phyloP scores from a whole-genome alignment of 2,888 invertebrate genomes.

The Harpalus rufipes region DNA sequence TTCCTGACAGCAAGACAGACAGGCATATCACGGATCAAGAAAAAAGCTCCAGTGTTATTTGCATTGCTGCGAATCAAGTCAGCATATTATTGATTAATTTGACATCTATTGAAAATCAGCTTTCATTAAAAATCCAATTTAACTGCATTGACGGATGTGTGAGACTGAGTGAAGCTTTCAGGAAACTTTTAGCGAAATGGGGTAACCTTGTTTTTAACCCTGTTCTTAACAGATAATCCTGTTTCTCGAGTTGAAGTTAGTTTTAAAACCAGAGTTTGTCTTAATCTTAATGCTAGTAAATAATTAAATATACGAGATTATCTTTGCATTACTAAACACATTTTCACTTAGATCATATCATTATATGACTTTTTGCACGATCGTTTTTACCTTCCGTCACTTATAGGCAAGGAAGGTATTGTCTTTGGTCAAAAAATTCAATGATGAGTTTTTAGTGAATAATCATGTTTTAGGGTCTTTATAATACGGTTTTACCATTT shows the following conservation, averaged over 20 bases:
- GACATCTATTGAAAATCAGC: slow-evolving; percentile 33
- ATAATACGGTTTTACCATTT: too few species aligned
- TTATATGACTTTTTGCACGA: neutral
- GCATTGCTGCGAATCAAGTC: slow-evolving; percentile 10
- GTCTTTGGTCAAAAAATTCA: too few species aligned
- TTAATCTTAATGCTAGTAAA: slow-evolving; percentile 5
- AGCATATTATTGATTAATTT: slow-evolving; percentile 38
- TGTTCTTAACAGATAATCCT: slow-evolving; percentile 42
- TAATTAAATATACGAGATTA: slow-evolving; percentile 4
- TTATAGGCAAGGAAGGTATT: too few species aligned
- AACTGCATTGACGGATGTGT: slow-evolving; percentile 17
- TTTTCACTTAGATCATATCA: neutral
- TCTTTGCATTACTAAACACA: neutral
- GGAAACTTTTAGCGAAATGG: slow-evolving; percentile 15
- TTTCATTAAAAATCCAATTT: slow-evolving; percentile 21
- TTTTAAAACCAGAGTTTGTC: slow-evolving; percentile 44
- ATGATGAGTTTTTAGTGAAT: too few species aligned
- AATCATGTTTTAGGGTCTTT: too few species aligned
- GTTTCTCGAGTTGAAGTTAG: slow-evolving; percentile 24
- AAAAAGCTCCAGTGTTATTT: slow-evolving; percentile 13
- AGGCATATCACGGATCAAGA: neutral
- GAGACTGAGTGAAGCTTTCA: neutral
- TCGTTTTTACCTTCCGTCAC: too few species aligned
- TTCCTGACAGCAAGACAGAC: slow-evolving; percentile 25
- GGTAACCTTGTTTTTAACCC: slow-evolving; percentile 21